These are phyloP conservation scores for Ectemnius cavifrons DNA, from an alignment of 2,888 invertebrate species.

Conservation along the genomic window DNA sequence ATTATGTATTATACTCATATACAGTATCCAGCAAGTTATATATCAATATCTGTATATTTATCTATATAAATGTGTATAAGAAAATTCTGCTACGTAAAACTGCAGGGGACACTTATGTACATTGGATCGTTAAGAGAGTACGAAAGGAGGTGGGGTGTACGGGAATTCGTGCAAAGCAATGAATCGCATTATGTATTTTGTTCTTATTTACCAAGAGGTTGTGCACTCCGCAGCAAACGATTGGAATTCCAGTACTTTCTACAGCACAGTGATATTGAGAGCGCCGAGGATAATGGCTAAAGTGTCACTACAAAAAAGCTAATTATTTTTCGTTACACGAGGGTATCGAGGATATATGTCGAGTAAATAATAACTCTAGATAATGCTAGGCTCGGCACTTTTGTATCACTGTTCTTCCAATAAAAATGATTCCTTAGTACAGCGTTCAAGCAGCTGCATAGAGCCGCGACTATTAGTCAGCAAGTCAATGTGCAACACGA, in stretches of 20 bases:
- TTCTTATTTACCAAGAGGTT: neutral
- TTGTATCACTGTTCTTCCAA: constrained; percentile 35
- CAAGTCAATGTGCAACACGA: neutral
- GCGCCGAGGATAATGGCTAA: constrained; percentile 40
- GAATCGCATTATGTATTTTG: no score
- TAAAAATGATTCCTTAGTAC: constrained; percentile 13
- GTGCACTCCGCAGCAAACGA: constrained; percentile 10
- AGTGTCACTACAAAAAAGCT: constrained; percentile 57
- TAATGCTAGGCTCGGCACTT: constrained; percentile 21
- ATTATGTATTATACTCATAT: neutral
- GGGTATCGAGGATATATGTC: constrained; percentile 35
- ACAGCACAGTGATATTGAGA: constrained; percentile 33
- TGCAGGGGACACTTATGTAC: no score
- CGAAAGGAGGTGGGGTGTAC: neutral
- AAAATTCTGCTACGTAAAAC: constrained; percentile 8
- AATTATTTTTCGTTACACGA: constrained; percentile 59
- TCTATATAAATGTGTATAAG: constrained; percentile 2
- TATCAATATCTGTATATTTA: constrained; percentile 7
- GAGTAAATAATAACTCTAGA: constrained; percentile 39
- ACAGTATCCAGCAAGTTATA: constrained; percentile 20
- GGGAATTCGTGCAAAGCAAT: neutral
- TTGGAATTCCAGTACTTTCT: constrained; percentile 10
- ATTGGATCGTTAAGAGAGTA: neutral
- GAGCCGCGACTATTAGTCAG: no score
- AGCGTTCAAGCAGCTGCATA: neutral